Evolutionary conservation across 2,888 invertebrate species (phyloP).

Genomic region (Perdita meconis): DNA sequence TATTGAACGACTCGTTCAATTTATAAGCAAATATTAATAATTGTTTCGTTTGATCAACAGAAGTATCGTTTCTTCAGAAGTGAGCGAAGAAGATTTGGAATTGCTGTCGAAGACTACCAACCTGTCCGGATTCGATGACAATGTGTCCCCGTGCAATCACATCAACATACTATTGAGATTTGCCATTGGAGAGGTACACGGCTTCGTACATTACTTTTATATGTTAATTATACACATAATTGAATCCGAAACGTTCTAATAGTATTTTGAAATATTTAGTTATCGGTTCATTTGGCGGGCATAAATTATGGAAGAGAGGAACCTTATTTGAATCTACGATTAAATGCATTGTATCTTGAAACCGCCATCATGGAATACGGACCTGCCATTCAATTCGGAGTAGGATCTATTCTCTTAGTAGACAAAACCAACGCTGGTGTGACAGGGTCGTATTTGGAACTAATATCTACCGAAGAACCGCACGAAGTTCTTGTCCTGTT

Average conservation of each 20-base stretch:
- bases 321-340: constrained; percentile 90
- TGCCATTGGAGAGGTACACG: constrained; percentile 90
- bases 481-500: constrained; percentile 89
- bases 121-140: constrained; percentile 93
- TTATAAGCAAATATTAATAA: not conserved
- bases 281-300: constrained; percentile 76
- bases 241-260: constrained; percentile 10
- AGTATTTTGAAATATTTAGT: constrained; percentile 59
- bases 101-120: constrained; percentile 91
- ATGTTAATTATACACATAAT: not conserved
- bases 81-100: constrained; percentile 90
- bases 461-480: constrained; percentile 87
- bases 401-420: constrained; percentile 88
- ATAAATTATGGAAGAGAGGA: constrained; percentile 87
- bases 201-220: too few relatives aligned
- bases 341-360: constrained; percentile 90
- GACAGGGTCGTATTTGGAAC: constrained; percentile 91
- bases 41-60: constrained; percentile 67
- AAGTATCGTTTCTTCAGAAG: constrained; percentile 87
- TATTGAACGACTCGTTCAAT: not conserved
- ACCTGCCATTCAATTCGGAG: constrained; percentile 90
- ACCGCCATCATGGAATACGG: constrained; percentile 92
- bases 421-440: constrained; percentile 91
- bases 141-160: constrained; percentile 91
- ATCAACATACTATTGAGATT: constrained; percentile 90